Percentiles rank a stretch among this genome's conserved stretches.
These are phyloP conservation scores for Poeciliopsis presidionis DNA, from an alignment of 2,797 vertebrate genomes.

Conservation along the genomic window DNA sequence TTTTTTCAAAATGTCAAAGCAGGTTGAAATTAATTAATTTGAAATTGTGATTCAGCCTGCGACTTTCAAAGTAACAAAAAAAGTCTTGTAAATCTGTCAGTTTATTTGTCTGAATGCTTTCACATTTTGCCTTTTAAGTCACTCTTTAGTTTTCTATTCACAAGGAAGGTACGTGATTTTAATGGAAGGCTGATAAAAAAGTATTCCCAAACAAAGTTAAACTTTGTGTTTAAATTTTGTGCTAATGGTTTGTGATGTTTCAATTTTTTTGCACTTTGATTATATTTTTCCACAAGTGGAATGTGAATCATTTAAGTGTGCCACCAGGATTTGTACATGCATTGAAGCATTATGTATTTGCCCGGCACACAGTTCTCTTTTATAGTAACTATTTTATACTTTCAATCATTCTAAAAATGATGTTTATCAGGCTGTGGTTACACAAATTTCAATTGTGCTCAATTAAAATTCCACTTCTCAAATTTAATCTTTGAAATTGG, in stretches of 20 bases:
- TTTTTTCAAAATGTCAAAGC: constrained; percentile 45
- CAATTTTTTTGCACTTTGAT: neutral
- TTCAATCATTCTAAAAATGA: neutral
- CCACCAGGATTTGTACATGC: neutral
- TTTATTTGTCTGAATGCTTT: constrained; percentile 32
- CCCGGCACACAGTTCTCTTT: neutral
- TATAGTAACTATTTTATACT: neutral
- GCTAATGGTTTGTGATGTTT: neutral
- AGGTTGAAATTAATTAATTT: constrained; percentile 53
- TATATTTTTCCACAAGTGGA: neutral
- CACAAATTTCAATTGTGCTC: neutral
- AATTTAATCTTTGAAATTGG: too few relatives aligned
- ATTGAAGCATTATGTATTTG: neutral
- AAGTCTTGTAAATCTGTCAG: constrained; percentile 51
- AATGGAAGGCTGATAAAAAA: neutral
- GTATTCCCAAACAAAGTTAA: neutral
- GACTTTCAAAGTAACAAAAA: constrained; percentile 36
- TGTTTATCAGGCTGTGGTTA: neutral
- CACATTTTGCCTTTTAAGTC: constrained; percentile 30
- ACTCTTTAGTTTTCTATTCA: constrained; percentile 16
- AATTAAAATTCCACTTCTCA: neutral
- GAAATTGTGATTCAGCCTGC: constrained; percentile 39
- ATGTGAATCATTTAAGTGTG: neutral
- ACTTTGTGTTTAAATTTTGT: neutral
- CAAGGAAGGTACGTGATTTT: neutral